Conservation (phyloP, 2,888 invertebrate species). For the Papilio gigon region DNA sequence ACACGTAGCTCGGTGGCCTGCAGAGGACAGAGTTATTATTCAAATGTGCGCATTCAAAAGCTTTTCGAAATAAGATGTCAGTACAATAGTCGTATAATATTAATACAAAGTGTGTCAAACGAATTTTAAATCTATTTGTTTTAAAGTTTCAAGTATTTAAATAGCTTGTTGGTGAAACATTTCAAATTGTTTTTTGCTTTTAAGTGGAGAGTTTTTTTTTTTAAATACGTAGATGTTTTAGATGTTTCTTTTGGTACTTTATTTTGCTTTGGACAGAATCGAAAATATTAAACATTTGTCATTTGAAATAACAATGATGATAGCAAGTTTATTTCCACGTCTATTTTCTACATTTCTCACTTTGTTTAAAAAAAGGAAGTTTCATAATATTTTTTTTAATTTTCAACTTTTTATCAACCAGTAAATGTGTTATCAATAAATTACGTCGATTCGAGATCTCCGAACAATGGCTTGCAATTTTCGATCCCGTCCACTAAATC, state of each 20-base stretch:
- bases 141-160: background rate
- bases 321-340: background rate
- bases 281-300: background rate
- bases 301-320: background rate
- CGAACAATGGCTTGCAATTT: conserved; percentile 37
- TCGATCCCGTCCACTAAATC: conserved; percentile 49
- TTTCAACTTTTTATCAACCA: background rate
- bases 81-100: background rate
- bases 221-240: too few relatives aligned
- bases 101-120: background rate
- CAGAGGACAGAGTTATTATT: background rate
- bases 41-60: background rate
- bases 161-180: background rate
- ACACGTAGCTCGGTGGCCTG: background rate
- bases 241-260: too few relatives aligned
- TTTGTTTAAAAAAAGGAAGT: background rate
- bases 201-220: too few relatives aligned
- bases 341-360: background rate
- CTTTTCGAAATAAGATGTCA: background rate
- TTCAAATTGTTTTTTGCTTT: background rate
- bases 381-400: background rate
- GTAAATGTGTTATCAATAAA: conserved; percentile 29
- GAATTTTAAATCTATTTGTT: background rate
- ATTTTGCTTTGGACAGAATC: too few relatives aligned
- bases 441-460: conserved; percentile 26